Evolutionary conservation across 2,888 invertebrate species (phyloP).

Genomic region (Agonopterix subpropinquella): DNA sequence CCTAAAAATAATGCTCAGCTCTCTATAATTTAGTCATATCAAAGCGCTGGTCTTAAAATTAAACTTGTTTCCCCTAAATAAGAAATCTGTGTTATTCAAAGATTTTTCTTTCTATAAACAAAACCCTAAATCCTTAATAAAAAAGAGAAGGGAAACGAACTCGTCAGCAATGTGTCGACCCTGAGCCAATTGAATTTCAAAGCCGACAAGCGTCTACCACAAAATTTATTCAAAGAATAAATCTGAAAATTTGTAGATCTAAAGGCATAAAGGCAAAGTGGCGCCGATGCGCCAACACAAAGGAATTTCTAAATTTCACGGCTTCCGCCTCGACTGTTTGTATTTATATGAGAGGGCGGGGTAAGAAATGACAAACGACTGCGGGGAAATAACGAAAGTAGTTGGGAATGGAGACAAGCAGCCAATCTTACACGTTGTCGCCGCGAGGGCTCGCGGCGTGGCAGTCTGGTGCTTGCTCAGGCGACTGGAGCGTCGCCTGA

Average conservation of each 20-base stretch:
- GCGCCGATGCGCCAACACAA: conserved; percentile 69
- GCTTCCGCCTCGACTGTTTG: conserved; percentile 70
- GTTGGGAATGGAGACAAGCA: conserved; percentile 17
- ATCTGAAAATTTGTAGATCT: conserved; percentile 76
- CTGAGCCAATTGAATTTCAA: conserved; percentile 74
- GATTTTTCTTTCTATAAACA: conserved; percentile 30
- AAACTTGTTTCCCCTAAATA: too few species aligned
- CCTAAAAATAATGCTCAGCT: too few species aligned
- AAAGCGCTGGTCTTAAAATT: too few species aligned
- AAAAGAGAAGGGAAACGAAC: conserved; percentile 44
- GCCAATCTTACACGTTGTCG: conserved; percentile 33
- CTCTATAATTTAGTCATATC: too few species aligned
- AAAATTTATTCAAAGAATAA: conserved; percentile 76
- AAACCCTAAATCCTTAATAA: conserved; percentile 44
- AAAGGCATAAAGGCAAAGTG: conserved; percentile 68
- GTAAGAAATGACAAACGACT: conserved; percentile 69
- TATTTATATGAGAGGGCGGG: conserved; percentile 66
- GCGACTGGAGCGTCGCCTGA: too few species aligned
- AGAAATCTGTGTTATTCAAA: conserved; percentile 24
- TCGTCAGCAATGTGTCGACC: conserved; percentile 71
- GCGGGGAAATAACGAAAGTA: conserved; percentile 34
- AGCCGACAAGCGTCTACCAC: conserved; percentile 70
- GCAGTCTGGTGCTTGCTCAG: background rate
- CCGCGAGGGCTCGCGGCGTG: conserved; percentile 8
- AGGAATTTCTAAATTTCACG: conserved; percentile 75